Evolutionary conservation across 2,888 invertebrate genomes (phyloP).

Genomic region (Agrypnus murinus): DNA sequence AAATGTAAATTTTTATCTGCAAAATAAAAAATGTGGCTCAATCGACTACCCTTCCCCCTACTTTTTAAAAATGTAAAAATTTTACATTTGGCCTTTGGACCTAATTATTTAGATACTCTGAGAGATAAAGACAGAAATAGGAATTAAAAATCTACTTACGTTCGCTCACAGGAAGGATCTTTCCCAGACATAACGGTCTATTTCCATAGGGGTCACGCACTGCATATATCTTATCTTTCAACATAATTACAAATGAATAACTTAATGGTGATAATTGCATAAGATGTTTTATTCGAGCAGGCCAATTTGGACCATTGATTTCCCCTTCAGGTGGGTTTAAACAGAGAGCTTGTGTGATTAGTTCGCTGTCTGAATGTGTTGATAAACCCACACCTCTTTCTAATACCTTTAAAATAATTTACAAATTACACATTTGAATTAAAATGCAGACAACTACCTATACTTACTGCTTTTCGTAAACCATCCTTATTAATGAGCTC

Average conservation of each 20-base stretch:
- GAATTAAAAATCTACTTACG: no score
- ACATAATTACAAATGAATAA: conserved; percentile 96
- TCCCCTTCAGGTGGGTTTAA: conserved; percentile 92
- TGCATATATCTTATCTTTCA: conserved; percentile 94
- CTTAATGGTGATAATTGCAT: conserved; percentile 96
- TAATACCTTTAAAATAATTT: conserved; percentile 80
- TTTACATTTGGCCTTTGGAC: no score
- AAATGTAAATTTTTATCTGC: no score
- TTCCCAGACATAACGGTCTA: conserved; percentile 95
- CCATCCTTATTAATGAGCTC: conserved; percentile 95
- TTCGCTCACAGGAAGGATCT: conserved; percentile 80
- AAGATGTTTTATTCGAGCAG: conserved; percentile 91
- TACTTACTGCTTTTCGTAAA: conserved; percentile 86
- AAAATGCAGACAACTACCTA: no score
- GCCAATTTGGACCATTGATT: conserved; percentile 93
- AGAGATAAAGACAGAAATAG: no score
- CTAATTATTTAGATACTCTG: no score
- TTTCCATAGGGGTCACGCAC: conserved; percentile 98
- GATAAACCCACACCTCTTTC: conserved; percentile 96
- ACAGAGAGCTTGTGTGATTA: conserved; percentile 97
- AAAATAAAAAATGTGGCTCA: no score
- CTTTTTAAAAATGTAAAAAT: no score
- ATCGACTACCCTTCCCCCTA: no score
- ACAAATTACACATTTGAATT: no score
- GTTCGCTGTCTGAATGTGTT: conserved; percentile 96